Evolutionary conservation across 2,888 invertebrate genomes (phyloP).

Genomic region (Bombyx huttoni): DNA sequence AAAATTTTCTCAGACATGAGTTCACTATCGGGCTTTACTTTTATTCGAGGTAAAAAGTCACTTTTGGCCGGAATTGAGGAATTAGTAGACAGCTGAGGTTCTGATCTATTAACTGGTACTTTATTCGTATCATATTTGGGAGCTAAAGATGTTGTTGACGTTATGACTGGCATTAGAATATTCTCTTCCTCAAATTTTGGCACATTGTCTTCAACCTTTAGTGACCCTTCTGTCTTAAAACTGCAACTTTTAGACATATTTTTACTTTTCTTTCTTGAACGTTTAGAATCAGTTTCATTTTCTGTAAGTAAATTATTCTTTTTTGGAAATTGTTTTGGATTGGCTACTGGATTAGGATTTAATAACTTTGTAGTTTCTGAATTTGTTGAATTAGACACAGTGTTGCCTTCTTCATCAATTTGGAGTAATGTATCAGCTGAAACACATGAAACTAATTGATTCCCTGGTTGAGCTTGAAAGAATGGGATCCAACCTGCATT

Average conservation of each 20-base stretch:
- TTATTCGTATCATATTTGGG: background rate
- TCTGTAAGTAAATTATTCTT: slow-evolving; percentile 15
- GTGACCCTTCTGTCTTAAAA: no score
- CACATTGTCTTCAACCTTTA: slow-evolving; percentile 4
- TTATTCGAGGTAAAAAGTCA: slow-evolving; percentile 32
- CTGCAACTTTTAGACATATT: no score
- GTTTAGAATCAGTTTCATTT: slow-evolving; percentile 3
- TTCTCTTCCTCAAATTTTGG: slow-evolving; percentile 3
- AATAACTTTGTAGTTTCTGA: slow-evolving; percentile 17
- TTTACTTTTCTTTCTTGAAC: no score
- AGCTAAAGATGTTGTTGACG: slow-evolving; percentile 40
- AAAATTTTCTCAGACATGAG: slow-evolving; percentile 38
- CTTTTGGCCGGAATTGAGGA: background rate
- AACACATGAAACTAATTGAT: background rate
- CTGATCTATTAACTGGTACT: background rate
- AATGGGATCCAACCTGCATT: slow-evolving; percentile 21
- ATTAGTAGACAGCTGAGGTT: background rate
- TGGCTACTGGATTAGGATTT: slow-evolving; percentile 45
- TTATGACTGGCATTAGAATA: slow-evolving; percentile 39
- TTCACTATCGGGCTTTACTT: slow-evolving; percentile 52
- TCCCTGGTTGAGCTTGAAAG: background rate
- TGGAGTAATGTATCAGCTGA: background rate
- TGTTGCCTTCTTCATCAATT: background rate
- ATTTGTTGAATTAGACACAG: no score
- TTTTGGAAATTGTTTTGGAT: slow-evolving; percentile 52